These are phyloP conservation scores for Myotis findleyi DNA, from an alignment of 2,797 vertebrate genomes.

Conservation along the genomic window DNA sequence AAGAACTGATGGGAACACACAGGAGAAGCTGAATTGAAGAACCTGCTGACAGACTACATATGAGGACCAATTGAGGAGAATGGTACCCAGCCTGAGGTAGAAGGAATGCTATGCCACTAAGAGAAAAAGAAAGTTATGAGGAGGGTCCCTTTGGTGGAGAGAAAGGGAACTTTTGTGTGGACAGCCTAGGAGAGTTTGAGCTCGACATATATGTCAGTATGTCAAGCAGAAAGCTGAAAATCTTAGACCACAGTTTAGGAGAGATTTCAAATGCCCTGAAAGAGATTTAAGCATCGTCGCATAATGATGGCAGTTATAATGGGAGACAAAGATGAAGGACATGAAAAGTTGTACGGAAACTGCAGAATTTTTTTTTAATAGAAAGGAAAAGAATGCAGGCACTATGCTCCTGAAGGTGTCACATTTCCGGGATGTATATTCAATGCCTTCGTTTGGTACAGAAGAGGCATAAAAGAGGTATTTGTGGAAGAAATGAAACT, in stretches of 20 bases:
- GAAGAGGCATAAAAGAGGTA: neutral
- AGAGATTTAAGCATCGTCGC: neutral
- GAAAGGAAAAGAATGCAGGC: neutral
- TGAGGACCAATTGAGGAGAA: neutral
- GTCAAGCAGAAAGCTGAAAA: neutral
- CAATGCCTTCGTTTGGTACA: neutral
- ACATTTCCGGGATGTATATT: neutral
- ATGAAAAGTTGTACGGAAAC: neutral
- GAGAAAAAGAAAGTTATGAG: neutral
- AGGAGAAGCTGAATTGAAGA: neutral
- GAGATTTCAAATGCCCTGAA: neutral
- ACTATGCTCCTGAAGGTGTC: neutral
- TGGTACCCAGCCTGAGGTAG: neutral
- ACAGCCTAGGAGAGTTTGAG: neutral
- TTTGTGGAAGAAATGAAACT: neutral
- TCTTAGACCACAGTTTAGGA: neutral
- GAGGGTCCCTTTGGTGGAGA: neutral
- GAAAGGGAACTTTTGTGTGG: neutral
- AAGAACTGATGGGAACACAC: rapidly evolving
- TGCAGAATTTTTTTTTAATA: neutral
- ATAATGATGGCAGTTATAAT: neutral
- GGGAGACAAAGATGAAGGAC: neutral
- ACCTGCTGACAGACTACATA: rapidly evolving
- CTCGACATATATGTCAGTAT: neutral
- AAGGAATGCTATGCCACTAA: neutral